phyloP scores from a whole-genome alignment of 2,888 invertebrate species.

The Eupithecia subfuscata region DNA sequence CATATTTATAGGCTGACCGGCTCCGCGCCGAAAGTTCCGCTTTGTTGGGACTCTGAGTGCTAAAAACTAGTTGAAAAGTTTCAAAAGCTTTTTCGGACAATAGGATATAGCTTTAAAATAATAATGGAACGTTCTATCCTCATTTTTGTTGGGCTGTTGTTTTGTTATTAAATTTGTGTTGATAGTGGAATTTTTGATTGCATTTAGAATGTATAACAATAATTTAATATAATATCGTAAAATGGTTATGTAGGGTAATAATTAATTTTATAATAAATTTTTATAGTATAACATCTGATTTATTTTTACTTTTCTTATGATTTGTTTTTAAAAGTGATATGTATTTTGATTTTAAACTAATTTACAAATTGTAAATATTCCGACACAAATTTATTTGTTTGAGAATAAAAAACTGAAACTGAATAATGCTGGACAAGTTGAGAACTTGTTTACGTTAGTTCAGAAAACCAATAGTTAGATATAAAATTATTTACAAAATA shows the following conservation, averaged over 20 bases:
- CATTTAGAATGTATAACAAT: background rate
- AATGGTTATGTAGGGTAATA: too few relatives aligned
- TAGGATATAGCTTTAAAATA: background rate
- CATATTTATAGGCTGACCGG: conserved; percentile 26
- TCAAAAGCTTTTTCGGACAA: conserved; percentile 14
- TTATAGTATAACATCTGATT: too few relatives aligned
- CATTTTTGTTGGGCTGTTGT: background rate
- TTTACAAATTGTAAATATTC: too few relatives aligned
- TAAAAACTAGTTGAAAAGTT: conserved; percentile 17
- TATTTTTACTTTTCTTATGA: too few relatives aligned
- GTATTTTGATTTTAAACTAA: too few relatives aligned
- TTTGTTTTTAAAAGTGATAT: too few relatives aligned
- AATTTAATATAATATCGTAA: too few relatives aligned
- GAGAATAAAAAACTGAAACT: too few relatives aligned
- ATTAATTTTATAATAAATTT: too few relatives aligned
- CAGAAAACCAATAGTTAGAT: too few relatives aligned
- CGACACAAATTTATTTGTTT: too few relatives aligned
- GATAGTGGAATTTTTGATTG: background rate
- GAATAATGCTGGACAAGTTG: background rate
- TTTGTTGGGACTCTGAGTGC: conserved; percentile 13
- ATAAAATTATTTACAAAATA: too few relatives aligned
- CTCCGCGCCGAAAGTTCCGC: conserved; percentile 19
- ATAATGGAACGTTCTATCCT: background rate
- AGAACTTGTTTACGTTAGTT: background rate
- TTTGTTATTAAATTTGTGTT: background rate